phyloP scores from a whole-genome alignment of 1,140 invertebrate species.

The Hylyphantes graminicola region DNA sequence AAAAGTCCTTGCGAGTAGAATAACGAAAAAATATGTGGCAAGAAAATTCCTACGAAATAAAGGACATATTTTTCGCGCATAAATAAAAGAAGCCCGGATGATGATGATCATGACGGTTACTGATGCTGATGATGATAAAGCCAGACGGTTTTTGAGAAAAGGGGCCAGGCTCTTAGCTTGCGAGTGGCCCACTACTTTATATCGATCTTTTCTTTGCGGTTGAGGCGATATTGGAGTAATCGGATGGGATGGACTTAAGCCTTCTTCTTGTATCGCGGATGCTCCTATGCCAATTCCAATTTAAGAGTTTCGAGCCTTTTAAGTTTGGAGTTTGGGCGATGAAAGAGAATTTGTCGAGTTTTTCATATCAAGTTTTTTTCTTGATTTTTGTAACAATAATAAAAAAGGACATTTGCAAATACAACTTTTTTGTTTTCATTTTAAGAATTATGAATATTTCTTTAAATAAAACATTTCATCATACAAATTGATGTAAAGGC shows the following conservation, averaged over 20 bases:
- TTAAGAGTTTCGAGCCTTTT: neutral
- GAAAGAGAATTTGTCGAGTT: no score
- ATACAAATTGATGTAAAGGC: no score
- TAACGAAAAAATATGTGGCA: neutral
- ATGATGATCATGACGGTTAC: constrained; percentile 51
- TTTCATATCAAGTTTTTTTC: no score
- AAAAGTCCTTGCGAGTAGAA: neutral
- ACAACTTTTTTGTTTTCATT: no score
- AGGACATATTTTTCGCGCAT: constrained; percentile 41
- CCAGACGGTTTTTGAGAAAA: constrained; percentile 34
- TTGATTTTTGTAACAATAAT: no score
- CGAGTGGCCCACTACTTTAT: constrained; percentile 18
- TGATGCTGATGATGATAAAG: constrained; percentile 50
- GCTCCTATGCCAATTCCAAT: neutral
- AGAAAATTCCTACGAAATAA: constrained; percentile 15
- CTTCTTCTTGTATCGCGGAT: neutral
- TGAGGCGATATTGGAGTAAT: constrained; percentile 17
- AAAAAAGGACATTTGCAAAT: no score
- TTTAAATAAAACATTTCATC: no score
- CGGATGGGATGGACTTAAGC: constrained; percentile 16
- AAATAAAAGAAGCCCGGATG: constrained; percentile 27
- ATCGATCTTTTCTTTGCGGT: constrained; percentile 42
- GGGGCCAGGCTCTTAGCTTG: neutral
- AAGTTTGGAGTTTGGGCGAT: neutral
- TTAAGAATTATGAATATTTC: no score